Conservation (phyloP, 1,140 invertebrate genomes). For the Triops longicaudatus region DNA sequence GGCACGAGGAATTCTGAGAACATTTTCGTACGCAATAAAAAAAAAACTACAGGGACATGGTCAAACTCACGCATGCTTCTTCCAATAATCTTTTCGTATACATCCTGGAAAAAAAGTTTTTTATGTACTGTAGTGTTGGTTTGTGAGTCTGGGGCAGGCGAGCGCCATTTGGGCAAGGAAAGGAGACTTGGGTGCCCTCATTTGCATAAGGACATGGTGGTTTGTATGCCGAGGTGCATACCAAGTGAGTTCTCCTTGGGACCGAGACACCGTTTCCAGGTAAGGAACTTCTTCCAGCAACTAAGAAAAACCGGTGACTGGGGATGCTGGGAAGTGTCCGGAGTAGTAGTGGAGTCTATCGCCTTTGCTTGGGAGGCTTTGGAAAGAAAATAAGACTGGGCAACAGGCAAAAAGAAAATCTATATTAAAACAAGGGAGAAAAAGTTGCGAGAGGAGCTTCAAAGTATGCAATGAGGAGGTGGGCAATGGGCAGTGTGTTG, state of each 20-base stretch:
- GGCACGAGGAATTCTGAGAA: too few relatives aligned
- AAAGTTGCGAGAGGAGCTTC: not conserved
- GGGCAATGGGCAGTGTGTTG: conserved; percentile 9
- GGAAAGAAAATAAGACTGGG: not conserved
- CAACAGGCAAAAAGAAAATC: not conserved
- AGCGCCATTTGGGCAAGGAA: not conserved
- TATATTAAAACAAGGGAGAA: not conserved
- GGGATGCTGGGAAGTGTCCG: too few relatives aligned
- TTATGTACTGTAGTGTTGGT: too few relatives aligned
- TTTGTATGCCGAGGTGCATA: not conserved
- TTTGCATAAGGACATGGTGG: conserved; percentile 6
- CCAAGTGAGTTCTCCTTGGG: not conserved
- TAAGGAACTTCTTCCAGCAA: too few relatives aligned
- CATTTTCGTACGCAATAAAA: too few relatives aligned
- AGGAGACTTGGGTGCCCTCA: not conserved
- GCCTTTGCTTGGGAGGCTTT: too few relatives aligned
- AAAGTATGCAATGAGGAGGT: not conserved
- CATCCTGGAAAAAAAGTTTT: too few relatives aligned
- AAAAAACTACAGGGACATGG: too few relatives aligned
- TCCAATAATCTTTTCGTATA: too few relatives aligned
- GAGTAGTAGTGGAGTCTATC: too few relatives aligned
- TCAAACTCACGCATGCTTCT: too few relatives aligned
- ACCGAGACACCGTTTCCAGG: not conserved
- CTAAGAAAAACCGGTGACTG: too few relatives aligned
- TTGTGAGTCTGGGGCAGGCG: not conserved